Base-by-base conservation (phyloP, 2,797 vertebrate genomes). In the Sarcophilus harrisii region DNA sequence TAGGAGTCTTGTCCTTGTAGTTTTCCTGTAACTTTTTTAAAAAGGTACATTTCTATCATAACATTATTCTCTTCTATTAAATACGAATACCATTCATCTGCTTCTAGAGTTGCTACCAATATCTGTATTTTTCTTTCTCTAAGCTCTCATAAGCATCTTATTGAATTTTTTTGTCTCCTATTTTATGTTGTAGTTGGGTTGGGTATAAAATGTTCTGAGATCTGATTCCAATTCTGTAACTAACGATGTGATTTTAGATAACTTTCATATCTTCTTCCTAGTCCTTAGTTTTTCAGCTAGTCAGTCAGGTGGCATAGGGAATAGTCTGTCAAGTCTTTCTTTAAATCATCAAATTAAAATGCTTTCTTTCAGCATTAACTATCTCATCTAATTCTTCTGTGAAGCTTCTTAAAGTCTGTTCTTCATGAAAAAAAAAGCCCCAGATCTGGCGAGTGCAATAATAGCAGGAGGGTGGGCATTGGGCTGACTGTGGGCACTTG, bases 11-110 rank as follows among this genome's bases (percentile, higher is more conserved):
- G 14, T 58, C 8, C 55, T 92, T 89, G 21, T 3, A 24, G 38
- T 93, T 94, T 95, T 55, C 93, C 59, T 94, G 92, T 90, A 96
- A 95, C 93, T 49, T 90, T 94, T 81, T 38, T 21, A 58, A 38
- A 38, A 52, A 92, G 91, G 93, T 81, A 24, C 18, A 91, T n/a
- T 27, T 92, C 59, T 91, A 13, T 81, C 52, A 62, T 24, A 93
- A 57, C 57, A 66, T 1, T 38, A 90, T 91, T 58, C 5, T 90
- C 90, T 58, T 55, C 91, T 95, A 81, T 93, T 49, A 66, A 92
- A 97, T 94, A 91, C n/a, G 93, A 95, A 55, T 52, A 89, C 92
- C 9, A 11, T 27, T 93, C 92, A 32, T 10, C 92, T 96, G 57
- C 60, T 95, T 96, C 62, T 66, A 52, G 90, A 87, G 8, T 16